These are phyloP conservation scores for Hippopotamyrus pictus DNA, from an alignment of 2,797 vertebrate genomes.

Conservation along the genomic window DNA sequence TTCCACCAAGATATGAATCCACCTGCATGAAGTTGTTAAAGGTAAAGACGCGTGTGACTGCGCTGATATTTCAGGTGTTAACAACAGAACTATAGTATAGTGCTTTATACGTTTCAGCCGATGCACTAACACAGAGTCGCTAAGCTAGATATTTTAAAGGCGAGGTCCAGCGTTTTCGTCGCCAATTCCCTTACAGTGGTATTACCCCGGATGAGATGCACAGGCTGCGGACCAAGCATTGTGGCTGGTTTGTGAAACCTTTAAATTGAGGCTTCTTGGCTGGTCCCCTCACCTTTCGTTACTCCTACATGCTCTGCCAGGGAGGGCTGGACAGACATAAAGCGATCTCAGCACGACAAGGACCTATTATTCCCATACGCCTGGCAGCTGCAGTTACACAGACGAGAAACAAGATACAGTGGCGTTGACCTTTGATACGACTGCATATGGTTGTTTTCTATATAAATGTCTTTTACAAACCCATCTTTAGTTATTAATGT, in stretches of 20 bases:
- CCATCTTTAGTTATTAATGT: conserved; percentile 47
- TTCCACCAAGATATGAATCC: background rate
- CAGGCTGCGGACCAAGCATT: background rate
- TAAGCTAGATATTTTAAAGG: conserved; percentile 12
- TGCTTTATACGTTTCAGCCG: conserved; percentile 10
- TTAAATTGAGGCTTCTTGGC: background rate
- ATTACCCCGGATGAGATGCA: background rate
- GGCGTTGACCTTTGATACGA: conserved; percentile 22
- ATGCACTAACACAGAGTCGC: conserved; percentile 9
- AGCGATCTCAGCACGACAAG: background rate
- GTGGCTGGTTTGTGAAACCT: background rate
- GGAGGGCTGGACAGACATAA: background rate
- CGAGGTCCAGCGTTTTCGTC: background rate
- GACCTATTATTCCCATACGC: background rate
- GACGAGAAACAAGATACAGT: conserved; percentile 15
- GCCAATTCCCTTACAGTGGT: background rate
- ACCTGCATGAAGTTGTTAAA: conserved; percentile 8
- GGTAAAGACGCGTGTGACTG: background rate
- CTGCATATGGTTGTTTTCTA: conserved; percentile 23
- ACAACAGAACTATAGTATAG: background rate
- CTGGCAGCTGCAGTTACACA: conserved; percentile 8
- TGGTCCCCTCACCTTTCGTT: background rate
- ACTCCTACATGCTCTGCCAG: background rate
- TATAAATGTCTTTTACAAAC: conserved; percentile 18
- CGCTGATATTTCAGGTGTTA: background rate